Evolutionary conservation across 2,797 vertebrate species (phyloP), one percentile per base, ranked within the genome.

Genomic region (Dicrostonyx torquatus): DNA sequence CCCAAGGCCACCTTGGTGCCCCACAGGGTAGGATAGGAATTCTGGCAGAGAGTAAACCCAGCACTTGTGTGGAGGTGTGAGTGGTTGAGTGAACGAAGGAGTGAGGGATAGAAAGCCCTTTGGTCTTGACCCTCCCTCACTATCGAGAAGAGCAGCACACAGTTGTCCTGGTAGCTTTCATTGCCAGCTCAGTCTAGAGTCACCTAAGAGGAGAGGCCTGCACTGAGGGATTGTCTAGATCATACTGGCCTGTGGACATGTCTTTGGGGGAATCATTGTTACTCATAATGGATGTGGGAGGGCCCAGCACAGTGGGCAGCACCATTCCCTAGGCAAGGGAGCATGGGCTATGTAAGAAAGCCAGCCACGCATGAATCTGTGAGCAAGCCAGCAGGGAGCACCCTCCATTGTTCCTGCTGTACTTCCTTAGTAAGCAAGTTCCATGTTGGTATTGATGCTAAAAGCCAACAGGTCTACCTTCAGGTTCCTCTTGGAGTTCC

Each of bases 51-150:
- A 13, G 3, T 66, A 10, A 72, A 50, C 37, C 58, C 17, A 18
- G 9, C 8, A 5, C 26, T 0, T 9, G 0, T 10, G 1, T 31
- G 6, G 15, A 53, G 24, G 45, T 34, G 2, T 15, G 37, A 34
- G 17, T 22, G 43, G n/a, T 7, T 83, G 76, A 17, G 3, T 31
- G 53, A 22, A 14, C 90, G 70, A 43, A 15, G n/a, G 50, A 24
- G 20, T 37, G 15, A 8, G 55, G 26, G 53, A 48, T 3, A n/a
- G 48, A 53, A 94, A 82, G 62, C 10, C 31, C 48, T 2, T 37
- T 79, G 80, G 12, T 37, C 55, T 82, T 83, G 64, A 83, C 75
- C 29, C 6, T 60, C 40, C 50, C 50, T 29, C 55, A 43, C 3
- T 20, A 29, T 77, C 55, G 88, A 95, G 43, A 53, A 73, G 43